Evolutionary conservation across 2,888 invertebrate species (phyloP), one percentile per base, ranked within the genome.

Genomic region (Agonopterix alstromeriana): DNA sequence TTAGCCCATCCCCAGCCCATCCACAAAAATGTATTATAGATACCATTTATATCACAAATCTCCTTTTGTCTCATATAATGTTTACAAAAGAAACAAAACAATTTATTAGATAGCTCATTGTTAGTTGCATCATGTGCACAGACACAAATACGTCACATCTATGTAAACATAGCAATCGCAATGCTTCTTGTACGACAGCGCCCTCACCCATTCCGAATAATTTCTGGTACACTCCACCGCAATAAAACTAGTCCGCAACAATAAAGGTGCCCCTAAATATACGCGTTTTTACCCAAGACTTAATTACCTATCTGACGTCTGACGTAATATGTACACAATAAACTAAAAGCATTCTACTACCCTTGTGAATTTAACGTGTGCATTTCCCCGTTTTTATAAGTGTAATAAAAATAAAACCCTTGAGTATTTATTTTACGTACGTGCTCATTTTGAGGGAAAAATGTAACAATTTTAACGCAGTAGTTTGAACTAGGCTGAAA

Each of bases 201-300:
- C 41, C 10, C 11, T 11, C 8, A 10, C 27, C 27, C 27, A 27
- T 7, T 27, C 27, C 12, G 47, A 48, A 42, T 56, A 53, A 56
- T 49, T 41, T 51, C 45, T 45, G 48, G 50, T 53, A 50, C 46
- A 49, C 46, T 51, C 46, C 35, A 46, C 43, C 43, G 47, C 52
- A 52, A 52, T 51, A 53, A 56, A 56, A 52, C 47, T 44, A 10
- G 17, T 41, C 38, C 27, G 48, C 36, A 44, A 14, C 46, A 48
- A 52, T 52, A 52, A 52, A 49, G 45, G 43, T 42, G 40, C 36
- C 52, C 45, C 43, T 48, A 48, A 51, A 46, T 45, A 49, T 35
- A 42, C 10, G 40, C 47, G 43, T 52, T 49, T 52, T 49, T 49
- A 42, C 47, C 41, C 11, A 12, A 11, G 8, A 10, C 42, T 42